These are phyloP conservation scores for Acrobasis repandana DNA, from an alignment of 2,888 invertebrate species.

Conservation along the genomic window DNA sequence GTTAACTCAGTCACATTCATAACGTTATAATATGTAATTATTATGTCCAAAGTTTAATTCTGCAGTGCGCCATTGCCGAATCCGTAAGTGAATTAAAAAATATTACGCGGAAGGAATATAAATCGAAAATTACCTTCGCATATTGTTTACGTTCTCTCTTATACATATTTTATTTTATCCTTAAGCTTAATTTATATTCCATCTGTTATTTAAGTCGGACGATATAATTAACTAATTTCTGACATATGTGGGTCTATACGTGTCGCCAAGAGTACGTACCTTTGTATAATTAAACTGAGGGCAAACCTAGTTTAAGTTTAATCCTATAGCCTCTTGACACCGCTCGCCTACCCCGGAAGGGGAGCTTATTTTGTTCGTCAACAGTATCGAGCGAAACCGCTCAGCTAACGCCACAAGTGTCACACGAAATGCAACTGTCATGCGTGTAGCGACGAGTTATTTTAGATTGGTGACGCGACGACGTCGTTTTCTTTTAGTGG, in stretches of 20 bases:
- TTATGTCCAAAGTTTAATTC: slow-evolving; percentile 59
- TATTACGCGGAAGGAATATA: slow-evolving; percentile 43
- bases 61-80: slow-evolving; percentile 61
- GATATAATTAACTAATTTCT: slow-evolving; percentile 75
- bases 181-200: slow-evolving; percentile 69
- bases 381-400: slow-evolving; percentile 77
- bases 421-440: slow-evolving; percentile 63
- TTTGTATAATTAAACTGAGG: slow-evolving; percentile 81
- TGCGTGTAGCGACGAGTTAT: slow-evolving; percentile 54
- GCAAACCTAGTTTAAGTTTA: slow-evolving; percentile 81
- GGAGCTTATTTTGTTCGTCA: slow-evolving; percentile 81
- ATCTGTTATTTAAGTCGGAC: slow-evolving; percentile 62
- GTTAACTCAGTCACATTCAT: slow-evolving; percentile 46
- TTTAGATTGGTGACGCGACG: slow-evolving; percentile 50
- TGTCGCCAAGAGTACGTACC: slow-evolving; percentile 69
- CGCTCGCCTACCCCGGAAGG: slow-evolving; percentile 66
- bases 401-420: slow-evolving; percentile 58
- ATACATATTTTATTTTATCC: slow-evolving; percentile 47
- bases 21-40: slow-evolving; percentile 47
- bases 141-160: slow-evolving; percentile 36
- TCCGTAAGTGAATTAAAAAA: slow-evolving; percentile 49
- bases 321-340: slow-evolving; percentile 83
- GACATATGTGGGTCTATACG: slow-evolving; percentile 64
- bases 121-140: slow-evolving; percentile 38
- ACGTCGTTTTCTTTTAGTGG: slow-evolving; percentile 51